phyloP scores from a whole-genome alignment of 2,888 invertebrate genomes.

The Thecocarcelia acutangulata region DNA sequence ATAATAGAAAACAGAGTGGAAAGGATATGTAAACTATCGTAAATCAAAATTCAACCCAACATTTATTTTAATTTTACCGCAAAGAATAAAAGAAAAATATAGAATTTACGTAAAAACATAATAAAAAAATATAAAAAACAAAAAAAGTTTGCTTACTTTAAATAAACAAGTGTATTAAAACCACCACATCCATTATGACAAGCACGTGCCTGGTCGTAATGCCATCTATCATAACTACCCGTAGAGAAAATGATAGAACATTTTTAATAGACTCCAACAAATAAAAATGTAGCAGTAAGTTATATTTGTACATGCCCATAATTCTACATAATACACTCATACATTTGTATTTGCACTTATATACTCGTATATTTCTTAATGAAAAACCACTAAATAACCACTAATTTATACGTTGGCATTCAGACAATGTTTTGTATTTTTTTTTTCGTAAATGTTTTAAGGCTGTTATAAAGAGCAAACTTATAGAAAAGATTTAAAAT shows the following conservation, averaged over 20 bases:
- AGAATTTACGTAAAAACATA: background rate
- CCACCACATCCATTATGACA: constrained; percentile 45
- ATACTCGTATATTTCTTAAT: background rate
- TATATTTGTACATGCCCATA: background rate
- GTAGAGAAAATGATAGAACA: background rate
- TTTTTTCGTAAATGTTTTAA: constrained; percentile 6
- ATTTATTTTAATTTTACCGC: constrained; percentile 31
- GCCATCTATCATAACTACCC: background rate
- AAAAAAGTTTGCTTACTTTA: no score
- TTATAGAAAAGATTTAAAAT: constrained; percentile 2
- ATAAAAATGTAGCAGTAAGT: constrained; percentile 2
- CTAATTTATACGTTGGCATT: constrained; percentile 9
- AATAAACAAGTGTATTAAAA: constrained; percentile 44
- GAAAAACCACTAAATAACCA: constrained; percentile 23
- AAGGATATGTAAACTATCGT: constrained; percentile 47
- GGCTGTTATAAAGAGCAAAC: background rate
- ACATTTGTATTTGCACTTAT: no score
- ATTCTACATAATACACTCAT: no score
- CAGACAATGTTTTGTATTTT: background rate
- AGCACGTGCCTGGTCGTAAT: constrained; percentile 27
- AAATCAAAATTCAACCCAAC: constrained; percentile 59
- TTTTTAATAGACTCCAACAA: constrained; percentile 30
- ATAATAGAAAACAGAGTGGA: constrained; percentile 10
- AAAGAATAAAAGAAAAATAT: background rate
- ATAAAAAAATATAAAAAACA: background rate